Percentiles rank a stretch among this genome's conserved stretches.
These are phyloP conservation scores for Drosophila monieri DNA, from an alignment of 2,888 invertebrate genomes.

Conservation along the genomic window DNA sequence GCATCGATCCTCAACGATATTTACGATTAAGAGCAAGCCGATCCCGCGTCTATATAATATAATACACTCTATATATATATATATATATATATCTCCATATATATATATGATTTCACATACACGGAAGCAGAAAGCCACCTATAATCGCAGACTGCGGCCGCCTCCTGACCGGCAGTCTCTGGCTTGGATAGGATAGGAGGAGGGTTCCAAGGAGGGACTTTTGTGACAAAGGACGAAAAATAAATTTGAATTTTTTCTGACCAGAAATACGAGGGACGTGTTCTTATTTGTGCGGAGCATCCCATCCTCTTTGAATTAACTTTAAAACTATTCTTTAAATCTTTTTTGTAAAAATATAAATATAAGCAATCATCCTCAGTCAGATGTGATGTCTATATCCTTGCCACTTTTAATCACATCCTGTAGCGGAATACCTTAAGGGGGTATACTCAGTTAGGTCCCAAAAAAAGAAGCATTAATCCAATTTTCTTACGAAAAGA, in stretches of 20 bases:
- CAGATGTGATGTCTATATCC: too few species aligned
- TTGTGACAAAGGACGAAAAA: conserved; percentile 38
- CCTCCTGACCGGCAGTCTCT: too few species aligned
- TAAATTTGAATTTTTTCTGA: conserved; percentile 50
- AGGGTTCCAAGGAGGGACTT: conserved; percentile 9
- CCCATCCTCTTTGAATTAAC: neutral
- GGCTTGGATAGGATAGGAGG: conserved; percentile 7
- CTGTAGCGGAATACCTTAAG: too few species aligned
- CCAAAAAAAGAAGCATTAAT: too few species aligned
- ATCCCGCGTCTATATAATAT: conserved; percentile 1
- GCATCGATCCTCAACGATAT: conserved; percentile 34
- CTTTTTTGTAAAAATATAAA: too few species aligned
- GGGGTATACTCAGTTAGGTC: too few species aligned
- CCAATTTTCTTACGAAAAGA: too few species aligned
- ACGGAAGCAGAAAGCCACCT: neutral
- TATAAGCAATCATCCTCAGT: too few species aligned
- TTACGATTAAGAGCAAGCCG: conserved; percentile 27
- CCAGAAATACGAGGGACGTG: conserved; percentile 17
- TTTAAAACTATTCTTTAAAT: too few species aligned
- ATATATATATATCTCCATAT: conserved; percentile 13
- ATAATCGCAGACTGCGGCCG: conserved; percentile 13
- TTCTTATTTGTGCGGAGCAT: conserved; percentile 2
- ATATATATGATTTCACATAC: conserved; percentile 12
- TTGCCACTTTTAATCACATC: too few species aligned
- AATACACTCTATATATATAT: conserved; percentile 9